Evolutionary conservation across 2,888 invertebrate genomes (phyloP).

Genomic region (Coleophora flavipennella): DNA sequence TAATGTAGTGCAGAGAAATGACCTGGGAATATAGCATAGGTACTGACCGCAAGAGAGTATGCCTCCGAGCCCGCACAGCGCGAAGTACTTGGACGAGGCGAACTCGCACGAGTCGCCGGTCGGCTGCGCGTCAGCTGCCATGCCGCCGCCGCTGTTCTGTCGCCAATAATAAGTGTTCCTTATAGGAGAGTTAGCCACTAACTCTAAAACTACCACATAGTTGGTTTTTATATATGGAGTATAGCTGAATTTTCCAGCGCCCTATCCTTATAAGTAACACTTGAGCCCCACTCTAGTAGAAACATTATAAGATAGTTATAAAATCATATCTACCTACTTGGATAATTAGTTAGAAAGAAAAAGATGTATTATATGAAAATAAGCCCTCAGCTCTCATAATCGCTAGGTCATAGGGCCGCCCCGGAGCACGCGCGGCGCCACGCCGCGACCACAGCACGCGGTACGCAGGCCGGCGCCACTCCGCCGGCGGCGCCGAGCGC

Average conservation of each 20-base stretch:
- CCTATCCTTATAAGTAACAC: no score
- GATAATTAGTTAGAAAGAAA: no score
- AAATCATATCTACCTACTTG: no score
- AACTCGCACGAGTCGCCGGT: conserved; percentile 85
- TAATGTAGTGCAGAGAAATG: neutral
- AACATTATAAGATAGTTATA: no score
- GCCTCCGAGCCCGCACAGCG: conserved; percentile 93
- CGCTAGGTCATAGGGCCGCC: conserved; percentile 45
- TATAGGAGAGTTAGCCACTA: no score
- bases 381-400: conserved; percentile 62
- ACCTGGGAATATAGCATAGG: neutral
- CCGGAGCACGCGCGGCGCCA: conserved; percentile 16
- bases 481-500: conserved; percentile 15
- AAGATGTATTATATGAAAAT: no score
- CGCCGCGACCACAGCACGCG: conserved; percentile 2
- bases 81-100: conserved; percentile 91
- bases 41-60: conserved; percentile 74
- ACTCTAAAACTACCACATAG: no score
- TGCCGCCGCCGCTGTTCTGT: conserved; percentile 30
- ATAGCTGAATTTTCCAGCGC: no score
- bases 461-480: conserved; percentile 24
- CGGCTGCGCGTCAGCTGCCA: conserved; percentile 46
- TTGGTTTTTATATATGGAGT: no score
- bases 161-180: no score
- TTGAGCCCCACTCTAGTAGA: no score